Conservation (phyloP, 2,888 invertebrate genomes). For the Acheta domesticus region DNA sequence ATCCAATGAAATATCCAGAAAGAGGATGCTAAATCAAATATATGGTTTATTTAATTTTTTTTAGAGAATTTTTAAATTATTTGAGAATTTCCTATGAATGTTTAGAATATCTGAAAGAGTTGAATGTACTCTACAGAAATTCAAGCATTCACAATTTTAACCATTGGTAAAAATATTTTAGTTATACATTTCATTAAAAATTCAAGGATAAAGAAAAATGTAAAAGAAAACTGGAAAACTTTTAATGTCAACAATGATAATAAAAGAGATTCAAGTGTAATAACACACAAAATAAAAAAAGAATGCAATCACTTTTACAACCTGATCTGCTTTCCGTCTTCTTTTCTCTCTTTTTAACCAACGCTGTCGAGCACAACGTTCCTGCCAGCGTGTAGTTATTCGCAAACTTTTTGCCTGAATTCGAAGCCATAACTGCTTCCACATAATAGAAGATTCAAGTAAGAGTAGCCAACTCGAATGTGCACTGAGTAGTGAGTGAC, state of each 20-base stretch:
- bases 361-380: constrained; percentile 34
- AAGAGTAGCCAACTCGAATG: not conserved
- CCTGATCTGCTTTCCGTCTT: constrained; percentile 33
- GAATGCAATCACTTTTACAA: not conserved
- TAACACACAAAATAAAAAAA: no score
- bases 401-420: constrained; percentile 29
- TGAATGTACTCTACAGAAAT: no score
- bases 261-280: no score
- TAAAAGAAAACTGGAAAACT: no score
- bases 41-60: not conserved
- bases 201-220: no score
- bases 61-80: not conserved
- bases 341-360: constrained; percentile 37
- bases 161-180: no score
- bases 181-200: no score
- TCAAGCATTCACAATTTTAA: no score
- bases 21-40: not conserved
- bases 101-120: not conserved
- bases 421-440: constrained; percentile 31
- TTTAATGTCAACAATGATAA: no score
- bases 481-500: not conserved
- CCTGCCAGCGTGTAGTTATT: constrained; percentile 34
- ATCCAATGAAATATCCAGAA: not conserved
- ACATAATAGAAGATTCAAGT: constrained; percentile 27
- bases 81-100: not conserved